Percentiles rank a stretch among this genome's conserved stretches.
These are phyloP conservation scores for Catonia carolina DNA, from an alignment of 2,888 invertebrate species.

Conservation along the genomic window DNA sequence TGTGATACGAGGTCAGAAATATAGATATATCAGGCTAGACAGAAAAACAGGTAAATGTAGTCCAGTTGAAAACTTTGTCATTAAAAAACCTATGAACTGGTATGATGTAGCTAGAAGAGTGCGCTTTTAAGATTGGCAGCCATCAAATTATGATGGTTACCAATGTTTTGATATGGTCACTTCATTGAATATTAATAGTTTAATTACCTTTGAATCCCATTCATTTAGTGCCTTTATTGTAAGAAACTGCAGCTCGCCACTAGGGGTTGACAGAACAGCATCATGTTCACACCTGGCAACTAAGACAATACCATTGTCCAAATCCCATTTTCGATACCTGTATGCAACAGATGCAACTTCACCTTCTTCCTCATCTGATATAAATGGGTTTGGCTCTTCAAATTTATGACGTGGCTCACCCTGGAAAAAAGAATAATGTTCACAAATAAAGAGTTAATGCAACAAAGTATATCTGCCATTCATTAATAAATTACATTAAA, in stretches of 20 bases:
- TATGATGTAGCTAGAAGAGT: too few species aligned
- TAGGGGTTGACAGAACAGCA: conserved; percentile 81
- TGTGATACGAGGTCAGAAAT: too few species aligned
- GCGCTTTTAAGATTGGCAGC: too few species aligned
- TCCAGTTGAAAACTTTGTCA: too few species aligned
- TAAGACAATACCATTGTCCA: conserved; percentile 86
- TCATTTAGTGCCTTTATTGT: conserved; percentile 97
- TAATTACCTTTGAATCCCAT: conserved; percentile 91
- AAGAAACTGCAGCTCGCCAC: conserved; percentile 84
- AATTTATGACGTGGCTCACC: conserved; percentile 82
- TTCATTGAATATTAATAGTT: too few species aligned
- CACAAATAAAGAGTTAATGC: not conserved
- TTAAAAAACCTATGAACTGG: too few species aligned
- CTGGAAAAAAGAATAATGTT: conserved; percentile 40
- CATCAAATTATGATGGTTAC: too few species aligned
- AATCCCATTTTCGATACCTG: conserved; percentile 93
- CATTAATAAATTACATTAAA: too few species aligned
- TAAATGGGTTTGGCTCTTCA: conserved; percentile 87
- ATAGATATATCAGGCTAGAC: too few species aligned
- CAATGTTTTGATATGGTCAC: too few species aligned
- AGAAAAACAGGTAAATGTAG: too few species aligned
- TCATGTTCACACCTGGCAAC: conserved; percentile 96
- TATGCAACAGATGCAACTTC: conserved; percentile 95
- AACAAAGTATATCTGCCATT: too few species aligned
- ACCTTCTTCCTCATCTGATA: conserved; percentile 84